Conservation (phyloP, 1,140 invertebrate species). For the Chionoecetes opilio region DNA sequence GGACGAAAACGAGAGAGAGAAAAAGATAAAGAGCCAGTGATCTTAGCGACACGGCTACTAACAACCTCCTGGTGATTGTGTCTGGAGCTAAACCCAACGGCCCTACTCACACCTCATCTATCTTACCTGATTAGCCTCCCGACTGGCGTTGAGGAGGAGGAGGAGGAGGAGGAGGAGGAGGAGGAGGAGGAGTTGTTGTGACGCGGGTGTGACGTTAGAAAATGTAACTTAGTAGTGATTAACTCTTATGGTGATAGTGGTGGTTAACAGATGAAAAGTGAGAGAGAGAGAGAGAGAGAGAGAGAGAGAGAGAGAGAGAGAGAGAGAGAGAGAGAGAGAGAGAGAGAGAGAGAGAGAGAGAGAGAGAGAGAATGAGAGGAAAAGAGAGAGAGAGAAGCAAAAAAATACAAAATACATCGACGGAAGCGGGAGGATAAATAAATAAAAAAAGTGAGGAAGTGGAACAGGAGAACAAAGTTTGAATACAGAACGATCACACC, state of each 20-base stretch:
- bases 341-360: too few relatives aligned
- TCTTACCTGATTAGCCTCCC: constrained; percentile 36
- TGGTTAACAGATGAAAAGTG: neutral
- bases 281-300: neutral
- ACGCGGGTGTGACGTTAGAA: neutral
- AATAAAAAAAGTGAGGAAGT: too few relatives aligned
- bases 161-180: neutral
- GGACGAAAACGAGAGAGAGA: neutral
- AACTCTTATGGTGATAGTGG: neutral
- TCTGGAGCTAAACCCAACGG: neutral
- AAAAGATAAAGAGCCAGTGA: too few relatives aligned
- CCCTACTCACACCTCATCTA: constrained; percentile 51
- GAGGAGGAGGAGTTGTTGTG: too few relatives aligned
- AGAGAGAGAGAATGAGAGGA: too few relatives aligned
- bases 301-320: neutral
- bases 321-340: constrained; percentile 43
- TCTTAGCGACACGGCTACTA: neutral
- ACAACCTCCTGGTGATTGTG: constrained; percentile 28
- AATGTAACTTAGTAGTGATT: too few relatives aligned
- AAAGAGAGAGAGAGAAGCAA: too few relatives aligned
- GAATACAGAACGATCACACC: too few relatives aligned
- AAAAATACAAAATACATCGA: too few relatives aligned
- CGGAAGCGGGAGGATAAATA: too few relatives aligned
- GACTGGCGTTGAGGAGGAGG: neutral
- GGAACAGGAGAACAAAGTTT: too few relatives aligned